A percentile compares a stretch with the other conserved stretches of the same genome.
phyloP scores from a whole-genome alignment of 2,113 vertebrate genomes.

The Thymallus thymallus region DNA sequence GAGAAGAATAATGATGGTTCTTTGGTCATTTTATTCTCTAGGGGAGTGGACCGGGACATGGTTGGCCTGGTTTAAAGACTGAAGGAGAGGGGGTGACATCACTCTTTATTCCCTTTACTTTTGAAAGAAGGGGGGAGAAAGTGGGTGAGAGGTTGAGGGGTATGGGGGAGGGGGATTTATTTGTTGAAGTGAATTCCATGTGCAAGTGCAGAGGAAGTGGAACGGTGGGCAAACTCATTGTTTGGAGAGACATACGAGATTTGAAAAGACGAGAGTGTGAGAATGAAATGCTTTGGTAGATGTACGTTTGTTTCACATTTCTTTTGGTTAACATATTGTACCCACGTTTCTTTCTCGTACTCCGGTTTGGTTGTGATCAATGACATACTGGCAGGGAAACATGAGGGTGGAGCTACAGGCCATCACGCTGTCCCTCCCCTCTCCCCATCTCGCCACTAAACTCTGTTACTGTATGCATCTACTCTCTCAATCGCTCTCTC shows the following conservation, averaged over 20 bases:
- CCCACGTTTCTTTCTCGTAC: conserved; percentile 4
- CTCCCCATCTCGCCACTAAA: conserved; percentile 45
- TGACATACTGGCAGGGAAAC: conserved; percentile 20
- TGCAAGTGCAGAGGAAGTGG: conserved; percentile 9
- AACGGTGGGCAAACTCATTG: background rate
- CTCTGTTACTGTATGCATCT: conserved; percentile 37
- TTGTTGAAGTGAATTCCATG: conserved; percentile 36
- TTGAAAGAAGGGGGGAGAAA: conserved; percentile 51
- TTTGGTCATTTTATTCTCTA: background rate
- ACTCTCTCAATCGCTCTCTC: background rate
- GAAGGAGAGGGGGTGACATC: conserved; percentile 30
- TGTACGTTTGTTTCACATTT: conserved; percentile 6
- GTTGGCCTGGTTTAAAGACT: conserved; percentile 1
- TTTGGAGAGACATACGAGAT: background rate
- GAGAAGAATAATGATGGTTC: background rate
- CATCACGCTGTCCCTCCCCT: conserved; percentile 42
- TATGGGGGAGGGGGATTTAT: conserved; percentile 31
- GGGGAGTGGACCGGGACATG: background rate
- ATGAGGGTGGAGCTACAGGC: conserved; percentile 21
- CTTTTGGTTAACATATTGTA: background rate
- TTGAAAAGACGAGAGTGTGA: background rate
- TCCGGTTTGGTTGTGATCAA: conserved; percentile 32
- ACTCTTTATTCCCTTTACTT: conserved; percentile 45
- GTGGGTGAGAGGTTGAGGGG: conserved; percentile 73
- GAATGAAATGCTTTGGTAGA: background rate